Evolutionary conservation across 2,888 invertebrate genomes (phyloP).

Genomic region (Choristoneura rosaceana): DNA sequence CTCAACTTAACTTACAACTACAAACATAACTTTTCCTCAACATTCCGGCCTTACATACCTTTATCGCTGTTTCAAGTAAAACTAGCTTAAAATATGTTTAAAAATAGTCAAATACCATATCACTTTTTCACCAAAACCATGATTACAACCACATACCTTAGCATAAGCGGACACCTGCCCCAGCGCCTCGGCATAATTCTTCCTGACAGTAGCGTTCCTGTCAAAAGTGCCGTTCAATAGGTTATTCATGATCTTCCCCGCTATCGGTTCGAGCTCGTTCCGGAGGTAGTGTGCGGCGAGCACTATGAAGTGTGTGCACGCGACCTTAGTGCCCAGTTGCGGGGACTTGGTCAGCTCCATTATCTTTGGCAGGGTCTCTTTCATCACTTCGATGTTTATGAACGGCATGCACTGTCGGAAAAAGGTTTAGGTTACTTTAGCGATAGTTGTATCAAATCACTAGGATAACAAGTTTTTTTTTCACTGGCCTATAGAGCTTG

Average conservation of each 20-base stretch:
- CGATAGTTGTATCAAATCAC: too few species aligned
- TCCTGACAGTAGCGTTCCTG: constrained; percentile 92
- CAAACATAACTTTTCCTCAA: too few species aligned
- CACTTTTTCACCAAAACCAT: too few species aligned
- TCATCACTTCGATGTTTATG: constrained; percentile 91
- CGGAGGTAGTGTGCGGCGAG: constrained; percentile 86
- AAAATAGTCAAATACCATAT: too few species aligned
- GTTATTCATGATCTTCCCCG: constrained; percentile 83
- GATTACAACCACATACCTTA: constrained; percentile 81
- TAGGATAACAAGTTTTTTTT: too few species aligned
- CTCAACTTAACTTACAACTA: too few species aligned
- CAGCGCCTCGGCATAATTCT: constrained; percentile 93
- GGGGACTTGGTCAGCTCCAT: constrained; percentile 93
- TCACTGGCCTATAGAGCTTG: too few species aligned
- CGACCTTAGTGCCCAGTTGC: constrained; percentile 93
- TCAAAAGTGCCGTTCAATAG: constrained; percentile 93
- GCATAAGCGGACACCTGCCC: constrained; percentile 94
- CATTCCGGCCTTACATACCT: too few species aligned
- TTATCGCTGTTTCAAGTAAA: too few species aligned
- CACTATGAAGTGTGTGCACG: constrained; percentile 92
- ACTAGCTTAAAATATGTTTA: too few species aligned
- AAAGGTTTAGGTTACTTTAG: background rate
- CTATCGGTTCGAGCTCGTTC: constrained; percentile 83
- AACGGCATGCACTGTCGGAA: constrained; percentile 86
- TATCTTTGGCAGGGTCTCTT: constrained; percentile 92